Evolutionary conservation across 1,140 invertebrate genomes (phyloP).

Genomic region (Mya arenaria): DNA sequence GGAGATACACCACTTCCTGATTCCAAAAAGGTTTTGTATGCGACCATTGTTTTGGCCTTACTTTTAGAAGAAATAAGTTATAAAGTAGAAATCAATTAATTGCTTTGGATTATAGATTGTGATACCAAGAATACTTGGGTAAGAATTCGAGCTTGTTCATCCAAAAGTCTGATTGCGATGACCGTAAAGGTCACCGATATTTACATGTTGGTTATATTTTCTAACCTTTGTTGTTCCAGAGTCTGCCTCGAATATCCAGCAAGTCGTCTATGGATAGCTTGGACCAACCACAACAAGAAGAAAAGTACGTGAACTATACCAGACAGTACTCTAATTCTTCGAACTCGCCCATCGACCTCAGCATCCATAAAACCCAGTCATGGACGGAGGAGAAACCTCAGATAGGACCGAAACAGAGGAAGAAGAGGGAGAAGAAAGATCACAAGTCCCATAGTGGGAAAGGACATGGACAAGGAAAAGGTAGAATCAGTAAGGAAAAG

Average conservation of each 20-base stretch:
- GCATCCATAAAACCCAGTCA: conserved; percentile 3
- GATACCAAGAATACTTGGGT: no score
- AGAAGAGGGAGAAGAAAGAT: conserved; percentile 38
- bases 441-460: conserved; percentile 13
- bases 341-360: conserved; percentile 27
- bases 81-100: not conserved
- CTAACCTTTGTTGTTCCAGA: not conserved
- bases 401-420: not conserved
- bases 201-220: not conserved
- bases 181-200: not conserved
- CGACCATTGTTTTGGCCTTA: no score
- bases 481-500: conserved; percentile 32
- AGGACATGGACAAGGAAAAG: not conserved
- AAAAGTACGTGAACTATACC: not conserved
- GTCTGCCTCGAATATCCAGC: not conserved
- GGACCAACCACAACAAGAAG: not conserved
- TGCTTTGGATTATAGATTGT: not conserved
- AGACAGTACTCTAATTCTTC: conserved; percentile 20
- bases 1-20: not conserved
- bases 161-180: not conserved
- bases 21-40: not conserved
- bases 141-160: not conserved
- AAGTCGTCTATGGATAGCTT: not conserved
- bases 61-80: not conserved
- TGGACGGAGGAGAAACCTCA: not conserved